A percentile compares a stretch with the other conserved stretches of the same genome.
These are phyloP conservation scores for Eleginops maclovinus DNA, from an alignment of 2,113 vertebrate genomes.

Conservation along the genomic window DNA sequence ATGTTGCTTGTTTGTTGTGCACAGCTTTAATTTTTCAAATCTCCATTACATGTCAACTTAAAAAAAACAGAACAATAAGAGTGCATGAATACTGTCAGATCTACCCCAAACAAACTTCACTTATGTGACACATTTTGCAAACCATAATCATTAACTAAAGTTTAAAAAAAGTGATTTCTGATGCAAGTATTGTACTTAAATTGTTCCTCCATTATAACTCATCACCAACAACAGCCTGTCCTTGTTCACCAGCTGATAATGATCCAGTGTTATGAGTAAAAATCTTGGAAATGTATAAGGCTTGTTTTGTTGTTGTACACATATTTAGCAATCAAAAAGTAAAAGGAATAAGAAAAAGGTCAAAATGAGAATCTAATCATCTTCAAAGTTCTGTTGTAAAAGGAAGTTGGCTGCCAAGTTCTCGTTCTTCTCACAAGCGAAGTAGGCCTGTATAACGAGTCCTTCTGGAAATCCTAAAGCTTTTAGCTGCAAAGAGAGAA, in stretches of 20 bases:
- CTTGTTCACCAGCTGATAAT: slow-evolving; percentile 68
- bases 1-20: slow-evolving; percentile 75
- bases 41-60: slow-evolving; percentile 63
- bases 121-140: slow-evolving; percentile 16
- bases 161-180: slow-evolving; percentile 70
- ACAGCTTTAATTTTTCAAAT: slow-evolving; percentile 57
- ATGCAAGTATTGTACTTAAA: slow-evolving; percentile 76
- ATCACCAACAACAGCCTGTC: slow-evolving; percentile 70
- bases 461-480: slow-evolving; percentile 98
- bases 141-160: slow-evolving; percentile 57
- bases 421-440: slow-evolving; percentile 98
- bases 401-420: slow-evolving; percentile 99
- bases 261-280: slow-evolving; percentile 85
- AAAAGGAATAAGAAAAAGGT: slow-evolving; percentile 44
- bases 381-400: slow-evolving; percentile 97
- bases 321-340: slow-evolving; percentile 65
- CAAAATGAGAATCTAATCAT: slow-evolving; percentile 87
- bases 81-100: slow-evolving; percentile 44
- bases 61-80: slow-evolving; percentile 32
- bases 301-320: slow-evolving; percentile 74
- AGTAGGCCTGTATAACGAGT: slow-evolving; percentile 98
- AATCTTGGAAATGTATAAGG: slow-evolving; percentile 77
- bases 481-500: slow-evolving; percentile 88
- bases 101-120: background rate
- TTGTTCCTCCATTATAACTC: slow-evolving; percentile 77